These are phyloP conservation scores for Nephrotoma appendiculata DNA, from an alignment of 2,888 invertebrate genomes.

Conservation along the genomic window DNA sequence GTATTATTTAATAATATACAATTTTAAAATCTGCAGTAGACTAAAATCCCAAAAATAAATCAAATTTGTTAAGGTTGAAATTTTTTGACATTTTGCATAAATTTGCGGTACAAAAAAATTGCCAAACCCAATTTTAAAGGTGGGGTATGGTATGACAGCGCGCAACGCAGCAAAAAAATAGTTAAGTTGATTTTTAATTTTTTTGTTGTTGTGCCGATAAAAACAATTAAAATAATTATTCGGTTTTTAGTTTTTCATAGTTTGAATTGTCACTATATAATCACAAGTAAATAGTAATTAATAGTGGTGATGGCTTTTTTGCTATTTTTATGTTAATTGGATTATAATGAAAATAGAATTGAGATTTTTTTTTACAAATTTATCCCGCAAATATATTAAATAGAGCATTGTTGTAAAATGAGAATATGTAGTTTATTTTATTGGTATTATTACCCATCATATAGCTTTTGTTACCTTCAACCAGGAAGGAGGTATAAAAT, in stretches of 20 bases:
- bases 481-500: no score
- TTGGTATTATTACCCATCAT: no score
- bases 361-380: not conserved
- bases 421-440: no score
- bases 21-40: not conserved
- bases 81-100: not conserved
- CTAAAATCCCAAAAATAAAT: not conserved
- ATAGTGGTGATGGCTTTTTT: not conserved
- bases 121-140: not conserved
- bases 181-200: not conserved
- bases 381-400: not conserved
- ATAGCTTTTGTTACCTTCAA: no score
- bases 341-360: not conserved
- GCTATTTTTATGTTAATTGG: not conserved
- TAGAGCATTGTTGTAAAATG: not conserved
- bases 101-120: not conserved
- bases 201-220: not conserved
- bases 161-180: not conserved
- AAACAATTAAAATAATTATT: not conserved
- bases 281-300: not conserved
- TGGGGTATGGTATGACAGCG: not conserved
- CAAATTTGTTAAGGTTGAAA: not conserved
- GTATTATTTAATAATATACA: not conserved
- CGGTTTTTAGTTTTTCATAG: not conserved
- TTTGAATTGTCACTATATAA: not conserved